Conservation (phyloP, 30 jellyfish, hydroid and myxozoan genomes). For the Aurelia aurita region DNA sequence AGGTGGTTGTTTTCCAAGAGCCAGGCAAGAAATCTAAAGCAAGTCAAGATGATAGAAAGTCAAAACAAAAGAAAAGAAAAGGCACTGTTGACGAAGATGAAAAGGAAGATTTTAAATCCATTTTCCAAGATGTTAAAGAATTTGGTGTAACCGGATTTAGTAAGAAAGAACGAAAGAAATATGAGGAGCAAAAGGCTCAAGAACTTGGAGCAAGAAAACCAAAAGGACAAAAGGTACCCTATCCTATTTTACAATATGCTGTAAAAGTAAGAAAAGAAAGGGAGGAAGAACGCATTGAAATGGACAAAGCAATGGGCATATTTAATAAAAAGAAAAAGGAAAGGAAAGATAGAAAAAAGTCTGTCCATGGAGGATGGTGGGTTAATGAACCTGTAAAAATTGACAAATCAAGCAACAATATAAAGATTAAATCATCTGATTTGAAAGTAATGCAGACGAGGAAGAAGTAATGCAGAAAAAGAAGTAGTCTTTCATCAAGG, state of each 20-base stretch:
- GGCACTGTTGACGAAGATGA: too few relatives aligned
- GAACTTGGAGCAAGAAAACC: slow-evolving; percentile 77
- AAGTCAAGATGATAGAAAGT: background rate
- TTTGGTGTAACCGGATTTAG: slow-evolving; percentile 86
- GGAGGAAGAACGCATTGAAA: slow-evolving; percentile 58
- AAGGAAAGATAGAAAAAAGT: slow-evolving; percentile 17
- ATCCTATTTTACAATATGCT: slow-evolving; percentile 66
- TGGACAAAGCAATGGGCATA: slow-evolving; percentile 83
- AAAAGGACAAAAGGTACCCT: slow-evolving; percentile 81
- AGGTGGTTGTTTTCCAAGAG: slow-evolving; percentile 82
- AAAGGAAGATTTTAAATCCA: slow-evolving; percentile 54
- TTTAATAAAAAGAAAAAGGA: slow-evolving; percentile 68
- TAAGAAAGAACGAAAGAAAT: slow-evolving; percentile 59
- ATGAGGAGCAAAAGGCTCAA: slow-evolving; percentile 58
- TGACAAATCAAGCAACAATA: slow-evolving; percentile 50
- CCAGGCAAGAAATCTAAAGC: slow-evolving; percentile 54
- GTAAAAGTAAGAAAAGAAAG: slow-evolving; percentile 31
- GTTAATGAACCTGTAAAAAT: slow-evolving; percentile 49
- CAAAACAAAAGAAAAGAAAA: background rate
- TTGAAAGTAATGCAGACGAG: slow-evolving; percentile 15
- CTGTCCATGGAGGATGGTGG: slow-evolving; percentile 75
- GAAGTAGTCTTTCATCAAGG: too few relatives aligned
- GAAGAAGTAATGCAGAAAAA: background rate
- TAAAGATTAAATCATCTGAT: slow-evolving; percentile 33
- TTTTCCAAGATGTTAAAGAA: slow-evolving; percentile 72